Conservation (phyloP, 2,888 invertebrate species). For the Sicus ferrugineus region DNA sequence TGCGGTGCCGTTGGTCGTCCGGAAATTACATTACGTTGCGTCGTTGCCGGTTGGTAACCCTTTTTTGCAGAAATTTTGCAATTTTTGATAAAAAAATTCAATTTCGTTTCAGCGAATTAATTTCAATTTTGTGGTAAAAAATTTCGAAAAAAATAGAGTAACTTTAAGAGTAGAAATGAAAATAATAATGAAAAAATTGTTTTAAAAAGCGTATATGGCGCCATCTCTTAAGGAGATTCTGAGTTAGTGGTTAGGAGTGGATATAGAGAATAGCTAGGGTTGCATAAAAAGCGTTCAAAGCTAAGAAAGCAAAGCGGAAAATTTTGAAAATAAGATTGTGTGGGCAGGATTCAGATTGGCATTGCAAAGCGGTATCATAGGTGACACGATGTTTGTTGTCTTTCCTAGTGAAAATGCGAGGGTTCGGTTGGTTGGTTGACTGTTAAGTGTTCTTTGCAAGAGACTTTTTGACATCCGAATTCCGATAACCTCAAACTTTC, state of each 20-base stretch:
- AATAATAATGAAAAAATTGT: neutral
- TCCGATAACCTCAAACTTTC: no score
- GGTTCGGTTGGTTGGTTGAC: no score
- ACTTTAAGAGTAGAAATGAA: slow-evolving; percentile 1
- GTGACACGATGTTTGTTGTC: no score
- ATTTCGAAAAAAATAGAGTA: neutral
- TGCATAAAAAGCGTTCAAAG: slow-evolving; percentile 36
- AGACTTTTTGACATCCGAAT: no score
- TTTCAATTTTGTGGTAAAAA: slow-evolving; percentile 21
- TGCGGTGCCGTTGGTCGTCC: slow-evolving; percentile 63
- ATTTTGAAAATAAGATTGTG: slow-evolving; percentile 29
- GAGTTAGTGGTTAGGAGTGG: neutral
- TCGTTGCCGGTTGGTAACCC: slow-evolving; percentile 57
- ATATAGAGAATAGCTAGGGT: slow-evolving; percentile 36
- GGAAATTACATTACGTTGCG: slow-evolving; percentile 55
- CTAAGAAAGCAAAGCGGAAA: slow-evolving; percentile 19
- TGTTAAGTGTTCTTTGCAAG: no score
- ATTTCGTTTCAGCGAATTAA: slow-evolving; percentile 41
- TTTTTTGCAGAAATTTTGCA: slow-evolving; percentile 42
- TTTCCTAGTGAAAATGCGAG: no score
- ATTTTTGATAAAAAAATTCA: slow-evolving; percentile 35
- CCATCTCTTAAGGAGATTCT: slow-evolving; percentile 12
- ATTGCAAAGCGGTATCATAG: no score
- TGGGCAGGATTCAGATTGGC: no score
- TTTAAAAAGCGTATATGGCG: slow-evolving; percentile 14